Base-by-base conservation (phyloP, 30 jellyfish, hydroid and myxozoan species). In the Aurelia coerulea region DNA sequence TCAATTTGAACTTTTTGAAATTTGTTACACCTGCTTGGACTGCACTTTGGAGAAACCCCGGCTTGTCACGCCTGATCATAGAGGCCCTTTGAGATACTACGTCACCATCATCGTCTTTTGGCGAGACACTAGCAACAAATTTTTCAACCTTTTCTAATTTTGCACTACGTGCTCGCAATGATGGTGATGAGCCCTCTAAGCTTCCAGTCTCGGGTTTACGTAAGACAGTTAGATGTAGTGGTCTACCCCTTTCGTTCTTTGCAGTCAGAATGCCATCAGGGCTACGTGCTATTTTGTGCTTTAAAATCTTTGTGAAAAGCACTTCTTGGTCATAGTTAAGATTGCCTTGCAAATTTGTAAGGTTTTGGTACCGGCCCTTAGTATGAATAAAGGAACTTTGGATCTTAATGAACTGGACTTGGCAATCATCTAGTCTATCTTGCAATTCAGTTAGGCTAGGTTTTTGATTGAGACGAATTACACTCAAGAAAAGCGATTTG, bases 241-340 rank as follows among this genome's bases (percentile, higher is more conserved):
- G 78, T 15, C 78, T 67, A 67, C 78, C 78, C 16, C 50, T 67
- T 32, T 67, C 78, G 12, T 67, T 67, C 35, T 67, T 67, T 2
- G 78, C 78, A 15, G 69, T 23, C 7, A 17, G 34, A 32, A 60
- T 60, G 3, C 69, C 69, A 3, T 60, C 69, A 17, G 69, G 69
- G 69, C 69, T 60, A 15, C 34, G 69, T 9, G 2, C 34, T 2
- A 60, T 5, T 60, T 60, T 60, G 33, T 60, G n/a, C n/a, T n/a
- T n/a, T n/a, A n/a, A n/a, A n/a, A n/a, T n/a, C n/a, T n/a, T n/a
- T n/a, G n/a, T n/a, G n/a, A n/a, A n/a, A n/a, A n/a, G n/a, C n/a
- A n/a, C n/a, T n/a, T n/a, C n/a, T n/a, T n/a, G n/a, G n/a, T n/a
- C n/a, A n/a, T n/a, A n/a, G n/a, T n/a, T n/a, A n/a, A n/a, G n/a